A percentile compares a stretch with the other conserved stretches of the same genome.
phyloP scores from a whole-genome alignment of 2,797 vertebrate species.

The Hirundo rustica region DNA sequence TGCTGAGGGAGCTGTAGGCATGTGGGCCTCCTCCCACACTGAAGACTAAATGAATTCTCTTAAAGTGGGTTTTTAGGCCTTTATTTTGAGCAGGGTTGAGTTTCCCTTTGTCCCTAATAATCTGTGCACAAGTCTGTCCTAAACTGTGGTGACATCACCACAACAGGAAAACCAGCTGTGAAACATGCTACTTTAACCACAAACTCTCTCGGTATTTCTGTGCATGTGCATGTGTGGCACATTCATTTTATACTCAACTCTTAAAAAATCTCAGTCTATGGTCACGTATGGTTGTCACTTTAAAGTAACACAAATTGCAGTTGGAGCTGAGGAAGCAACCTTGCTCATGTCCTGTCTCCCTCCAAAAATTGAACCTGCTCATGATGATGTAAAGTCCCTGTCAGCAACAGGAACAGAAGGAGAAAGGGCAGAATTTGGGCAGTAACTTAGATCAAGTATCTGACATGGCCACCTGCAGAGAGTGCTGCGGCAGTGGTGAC shows the following conservation, averaged over 20 bases:
- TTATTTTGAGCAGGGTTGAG: background rate
- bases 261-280: background rate
- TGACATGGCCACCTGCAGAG: background rate
- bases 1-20: background rate
- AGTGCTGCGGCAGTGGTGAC: background rate
- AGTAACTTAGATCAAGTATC: background rate
- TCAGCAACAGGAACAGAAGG: background rate
- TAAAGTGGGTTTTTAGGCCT: background rate
- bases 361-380: background rate
- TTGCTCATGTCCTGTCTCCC: accelerated
- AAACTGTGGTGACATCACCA: background rate
- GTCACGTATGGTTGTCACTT: background rate
- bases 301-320: background rate
- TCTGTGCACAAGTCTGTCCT: background rate
- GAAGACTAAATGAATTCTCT: background rate
- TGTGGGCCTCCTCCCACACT: background rate
- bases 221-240: background rate
- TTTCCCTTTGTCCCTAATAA: background rate
- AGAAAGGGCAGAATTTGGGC: background rate
- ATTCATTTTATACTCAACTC: background rate
- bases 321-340: background rate
- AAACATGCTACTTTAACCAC: accelerated
- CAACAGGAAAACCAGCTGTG: background rate
- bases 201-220: background rate
- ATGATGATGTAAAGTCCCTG: background rate